A percentile compares a stretch with the other conserved stretches of the same genome.
Conservation (phyloP, 2,113 vertebrate genomes). For the Sturnus vulgaris region DNA sequence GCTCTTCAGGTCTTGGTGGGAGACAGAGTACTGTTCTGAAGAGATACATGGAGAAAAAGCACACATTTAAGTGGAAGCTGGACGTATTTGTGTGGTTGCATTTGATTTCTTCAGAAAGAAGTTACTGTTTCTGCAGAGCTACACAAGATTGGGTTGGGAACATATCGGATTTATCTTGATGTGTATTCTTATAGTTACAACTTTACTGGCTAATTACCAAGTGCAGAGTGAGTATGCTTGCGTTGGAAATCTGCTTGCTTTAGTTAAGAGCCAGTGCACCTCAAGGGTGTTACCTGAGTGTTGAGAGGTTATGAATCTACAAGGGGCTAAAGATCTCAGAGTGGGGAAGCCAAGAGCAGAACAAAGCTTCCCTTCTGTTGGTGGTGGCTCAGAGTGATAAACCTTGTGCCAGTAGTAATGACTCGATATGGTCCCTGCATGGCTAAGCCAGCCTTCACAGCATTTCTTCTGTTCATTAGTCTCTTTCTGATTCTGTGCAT, state of each 20-base stretch:
- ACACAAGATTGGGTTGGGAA: not conserved
- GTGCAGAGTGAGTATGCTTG: not conserved
- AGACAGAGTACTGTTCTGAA: constrained; percentile 43
- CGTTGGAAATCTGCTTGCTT: not conserved
- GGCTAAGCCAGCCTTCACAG: not conserved
- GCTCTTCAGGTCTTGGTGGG: constrained; percentile 16
- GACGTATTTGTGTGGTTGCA: not conserved
- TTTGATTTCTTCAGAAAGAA: constrained; percentile 33
- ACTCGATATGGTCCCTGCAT: not conserved
- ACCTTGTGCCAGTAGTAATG: not conserved
- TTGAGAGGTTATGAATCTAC: not conserved
- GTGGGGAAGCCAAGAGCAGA: not conserved
- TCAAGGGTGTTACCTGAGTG: not conserved
- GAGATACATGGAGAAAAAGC: constrained; percentile 9
- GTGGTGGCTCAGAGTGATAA: not conserved
- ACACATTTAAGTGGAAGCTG: not conserved
- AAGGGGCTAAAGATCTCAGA: not conserved
- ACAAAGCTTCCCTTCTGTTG: not conserved
- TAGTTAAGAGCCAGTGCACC: not conserved
- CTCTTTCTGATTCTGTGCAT: not conserved
- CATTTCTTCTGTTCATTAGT: not conserved
- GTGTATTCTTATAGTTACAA: not conserved
- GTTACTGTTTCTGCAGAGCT: constrained; percentile 8
- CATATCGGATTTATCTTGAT: not conserved
- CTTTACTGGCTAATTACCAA: not conserved